Conservation (phyloP, 2,888 invertebrate species). For the Lithophane ornitopus region DNA sequence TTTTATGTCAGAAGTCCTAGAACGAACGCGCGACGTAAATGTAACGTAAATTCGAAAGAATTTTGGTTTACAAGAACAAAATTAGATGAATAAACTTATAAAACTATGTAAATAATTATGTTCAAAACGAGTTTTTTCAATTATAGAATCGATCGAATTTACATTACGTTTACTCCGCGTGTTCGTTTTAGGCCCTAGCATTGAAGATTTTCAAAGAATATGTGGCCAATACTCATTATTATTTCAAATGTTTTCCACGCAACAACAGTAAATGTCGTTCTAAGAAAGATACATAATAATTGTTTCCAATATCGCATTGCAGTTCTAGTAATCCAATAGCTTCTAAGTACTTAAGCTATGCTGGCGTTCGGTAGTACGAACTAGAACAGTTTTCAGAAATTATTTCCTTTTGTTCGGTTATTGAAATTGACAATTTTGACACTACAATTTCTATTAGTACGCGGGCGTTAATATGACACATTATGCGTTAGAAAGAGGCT, state of each 20-base stretch:
- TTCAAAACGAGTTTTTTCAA: background rate
- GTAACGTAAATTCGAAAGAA: background rate
- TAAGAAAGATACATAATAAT: conserved; percentile 45
- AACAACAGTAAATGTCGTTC: conserved; percentile 32
- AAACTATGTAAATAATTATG: background rate
- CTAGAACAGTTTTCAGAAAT: conserved; percentile 28
- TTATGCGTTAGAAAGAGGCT: background rate
- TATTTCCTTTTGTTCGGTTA: conserved; percentile 11
- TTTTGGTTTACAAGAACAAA: background rate
- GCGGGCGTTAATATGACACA: background rate
- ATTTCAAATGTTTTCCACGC: conserved; percentile 13
- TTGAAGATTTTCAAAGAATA: background rate
- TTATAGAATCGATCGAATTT: background rate
- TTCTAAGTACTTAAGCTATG: conserved; percentile 48
- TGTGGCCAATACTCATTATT: background rate
- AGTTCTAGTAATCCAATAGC: conserved; percentile 49
- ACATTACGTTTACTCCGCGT: background rate
- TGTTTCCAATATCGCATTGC: conserved; percentile 47
- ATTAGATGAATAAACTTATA: background rate
- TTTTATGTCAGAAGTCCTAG: background rate
- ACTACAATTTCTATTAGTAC: background rate
- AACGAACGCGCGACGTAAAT: too few species aligned
- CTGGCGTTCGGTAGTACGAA: conserved; percentile 27
- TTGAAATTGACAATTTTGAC: background rate
- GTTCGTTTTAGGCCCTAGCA: background rate